phyloP scores from a whole-genome alignment of 2,113 vertebrate species.

The Mormoops blainvillei region DNA sequence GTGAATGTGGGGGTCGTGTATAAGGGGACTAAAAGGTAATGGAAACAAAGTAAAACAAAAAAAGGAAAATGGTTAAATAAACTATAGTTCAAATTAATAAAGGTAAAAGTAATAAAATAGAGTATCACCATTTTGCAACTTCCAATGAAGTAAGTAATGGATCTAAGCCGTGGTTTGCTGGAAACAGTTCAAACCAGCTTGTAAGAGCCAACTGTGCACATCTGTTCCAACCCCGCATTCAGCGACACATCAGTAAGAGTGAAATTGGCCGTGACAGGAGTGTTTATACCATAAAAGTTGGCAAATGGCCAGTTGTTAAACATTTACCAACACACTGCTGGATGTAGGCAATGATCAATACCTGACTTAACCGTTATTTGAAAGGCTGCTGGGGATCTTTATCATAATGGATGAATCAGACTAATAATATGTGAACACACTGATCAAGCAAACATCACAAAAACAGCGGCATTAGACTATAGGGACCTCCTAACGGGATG shows the following conservation, averaged over 20 bases:
- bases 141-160: background rate
- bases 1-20: too few species aligned
- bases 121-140: background rate
- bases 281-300: background rate
- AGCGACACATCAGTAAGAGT: conserved; percentile 7
- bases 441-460: conserved; percentile 15
- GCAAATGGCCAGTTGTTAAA: conserved; percentile 10
- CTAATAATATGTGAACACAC: background rate
- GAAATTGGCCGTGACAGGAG: background rate
- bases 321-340: background rate
- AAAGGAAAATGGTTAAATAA: conserved; percentile 32
- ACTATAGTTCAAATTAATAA: background rate
- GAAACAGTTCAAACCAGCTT: conserved; percentile 19
- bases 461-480: background rate
- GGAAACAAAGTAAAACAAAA: too few species aligned
- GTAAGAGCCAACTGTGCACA: background rate
- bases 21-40: too few species aligned
- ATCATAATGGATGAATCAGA: background rate
- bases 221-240: background rate
- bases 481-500: background rate
- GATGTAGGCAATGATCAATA: background rate
- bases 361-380: background rate
- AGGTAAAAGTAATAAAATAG: conserved; percentile 13
- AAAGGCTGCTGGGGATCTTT: background rate
- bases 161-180: conserved; percentile 5